phyloP scores from a whole-genome alignment of 2,113 vertebrate species.

The Rattus rattus region DNA sequence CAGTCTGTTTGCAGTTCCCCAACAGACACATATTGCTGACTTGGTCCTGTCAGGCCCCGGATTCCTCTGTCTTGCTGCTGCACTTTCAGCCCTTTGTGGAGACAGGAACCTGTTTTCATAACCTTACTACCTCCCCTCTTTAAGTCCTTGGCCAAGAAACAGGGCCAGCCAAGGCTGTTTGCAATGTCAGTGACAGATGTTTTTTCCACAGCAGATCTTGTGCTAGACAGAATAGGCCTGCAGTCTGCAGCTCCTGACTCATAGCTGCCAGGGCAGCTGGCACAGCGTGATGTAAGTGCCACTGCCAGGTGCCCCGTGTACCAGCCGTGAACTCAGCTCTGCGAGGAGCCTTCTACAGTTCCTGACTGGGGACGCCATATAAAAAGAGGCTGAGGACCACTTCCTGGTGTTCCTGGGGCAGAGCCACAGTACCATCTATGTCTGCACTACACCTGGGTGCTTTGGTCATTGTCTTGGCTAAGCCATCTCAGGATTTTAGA shows the following conservation, averaged over 20 bases:
- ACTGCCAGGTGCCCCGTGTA: fast-evolving
- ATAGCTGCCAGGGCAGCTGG: not conserved
- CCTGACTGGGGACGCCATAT: fast-evolving
- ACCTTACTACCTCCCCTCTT: not conserved
- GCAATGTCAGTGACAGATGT: not conserved
- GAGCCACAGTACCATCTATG: fast-evolving
- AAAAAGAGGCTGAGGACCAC: no score
- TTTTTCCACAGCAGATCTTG: not conserved
- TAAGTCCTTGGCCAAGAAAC: conserved; percentile 48
- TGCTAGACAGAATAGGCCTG: not conserved
- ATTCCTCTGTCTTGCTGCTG: not conserved
- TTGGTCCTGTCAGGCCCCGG: not conserved
- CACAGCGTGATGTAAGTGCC: not conserved
- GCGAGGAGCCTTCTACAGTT: fast-evolving
- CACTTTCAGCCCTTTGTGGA: not conserved
- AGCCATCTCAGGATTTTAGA: conserved; percentile 63
- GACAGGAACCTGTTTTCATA: not conserved
- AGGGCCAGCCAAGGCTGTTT: conserved; percentile 20
- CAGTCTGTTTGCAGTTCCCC: no score
- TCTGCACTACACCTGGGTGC: not conserved
- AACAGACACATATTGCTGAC: not conserved
- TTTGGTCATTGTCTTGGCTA: not conserved
- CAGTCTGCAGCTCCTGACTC: not conserved
- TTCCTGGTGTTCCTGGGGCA: no score
- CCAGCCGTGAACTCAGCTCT: fast-evolving